These are phyloP conservation scores for Amblyteles armatorius DNA, from an alignment of 2,888 invertebrate genomes.

Conservation along the genomic window DNA sequence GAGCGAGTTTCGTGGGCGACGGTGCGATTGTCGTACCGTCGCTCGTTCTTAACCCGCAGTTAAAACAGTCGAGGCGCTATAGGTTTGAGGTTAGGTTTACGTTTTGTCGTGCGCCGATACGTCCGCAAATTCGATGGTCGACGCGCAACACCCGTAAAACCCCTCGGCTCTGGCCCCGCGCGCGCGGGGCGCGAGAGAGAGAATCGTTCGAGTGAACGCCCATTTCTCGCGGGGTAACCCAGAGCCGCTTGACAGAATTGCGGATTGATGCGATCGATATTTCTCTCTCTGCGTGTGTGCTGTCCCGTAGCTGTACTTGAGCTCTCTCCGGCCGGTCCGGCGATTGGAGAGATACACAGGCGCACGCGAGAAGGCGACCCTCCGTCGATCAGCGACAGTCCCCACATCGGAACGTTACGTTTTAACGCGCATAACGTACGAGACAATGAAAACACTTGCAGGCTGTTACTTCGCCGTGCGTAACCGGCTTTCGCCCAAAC, in stretches of 20 bases:
- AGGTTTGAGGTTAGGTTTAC: slow-evolving; percentile 79
- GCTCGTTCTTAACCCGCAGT: neutral
- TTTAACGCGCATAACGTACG: neutral
- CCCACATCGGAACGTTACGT: no score
- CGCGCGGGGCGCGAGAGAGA: slow-evolving; percentile 44
- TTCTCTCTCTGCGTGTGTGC: slow-evolving; percentile 68
- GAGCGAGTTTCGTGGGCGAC: neutral
- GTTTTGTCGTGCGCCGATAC: slow-evolving; percentile 73
- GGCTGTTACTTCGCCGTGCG: slow-evolving; percentile 3
- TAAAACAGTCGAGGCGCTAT: neutral
- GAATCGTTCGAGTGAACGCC: slow-evolving; percentile 80
- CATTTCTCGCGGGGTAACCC: slow-evolving; percentile 78
- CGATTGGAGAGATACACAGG: slow-evolving; percentile 53
- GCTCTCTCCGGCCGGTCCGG: slow-evolving; percentile 45
- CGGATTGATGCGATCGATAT: slow-evolving; percentile 83
- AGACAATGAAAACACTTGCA: neutral
- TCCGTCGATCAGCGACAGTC: neutral
- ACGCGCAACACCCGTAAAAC: slow-evolving; percentile 73
- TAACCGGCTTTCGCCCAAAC: neutral
- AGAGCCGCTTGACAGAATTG: slow-evolving; percentile 79
- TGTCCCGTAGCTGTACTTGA: neutral
- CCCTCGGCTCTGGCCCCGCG: slow-evolving; percentile 42
- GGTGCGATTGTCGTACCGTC: neutral
- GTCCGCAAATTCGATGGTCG: slow-evolving; percentile 75
- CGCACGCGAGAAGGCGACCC: neutral